phyloP scores from a whole-genome alignment of 1,140 invertebrate species.

The Euborellia annulipes region DNA sequence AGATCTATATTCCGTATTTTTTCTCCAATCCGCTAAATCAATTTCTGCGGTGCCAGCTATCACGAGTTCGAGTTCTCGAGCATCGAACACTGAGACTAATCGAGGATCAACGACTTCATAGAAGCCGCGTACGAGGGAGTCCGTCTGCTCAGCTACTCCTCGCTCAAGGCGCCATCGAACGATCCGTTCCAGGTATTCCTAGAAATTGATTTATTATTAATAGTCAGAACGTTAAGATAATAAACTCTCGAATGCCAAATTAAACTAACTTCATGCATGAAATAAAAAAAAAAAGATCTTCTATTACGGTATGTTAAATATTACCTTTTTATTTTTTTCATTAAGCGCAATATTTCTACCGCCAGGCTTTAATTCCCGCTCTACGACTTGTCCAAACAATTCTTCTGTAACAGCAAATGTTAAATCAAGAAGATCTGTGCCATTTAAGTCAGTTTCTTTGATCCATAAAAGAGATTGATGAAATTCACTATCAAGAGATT shows the following conservation, averaged over 20 bases:
- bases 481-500: conserved; percentile 85
- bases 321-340: conserved; percentile 84
- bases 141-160: conserved; percentile 86
- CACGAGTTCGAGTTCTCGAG: conserved; percentile 84
- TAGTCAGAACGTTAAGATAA: conserved; percentile 2
- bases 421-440: conserved; percentile 50
- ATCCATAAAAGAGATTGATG: conserved; percentile 91
- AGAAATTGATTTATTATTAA: conserved; percentile 11
- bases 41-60: conserved; percentile 94
- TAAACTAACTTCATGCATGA: conserved; percentile 1
- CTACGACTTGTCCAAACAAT: conserved; percentile 63
- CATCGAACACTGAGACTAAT: conserved; percentile 87
- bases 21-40: conserved; percentile 86
- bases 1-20: conserved; percentile 88
- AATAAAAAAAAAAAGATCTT: neutral
- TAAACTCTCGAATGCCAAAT: conserved; percentile 2
- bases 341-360: conserved; percentile 82
- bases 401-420: conserved; percentile 71
- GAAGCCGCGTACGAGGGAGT: conserved; percentile 84
- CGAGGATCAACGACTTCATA: conserved; percentile 91
- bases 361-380: conserved; percentile 83
- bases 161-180: conserved; percentile 86
- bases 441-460: conserved; percentile 71
- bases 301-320: neutral
- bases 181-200: conserved; percentile 86